phyloP scores from a whole-genome alignment of 2,113 vertebrate genomes.

The Cyanistes caeruleus region DNA sequence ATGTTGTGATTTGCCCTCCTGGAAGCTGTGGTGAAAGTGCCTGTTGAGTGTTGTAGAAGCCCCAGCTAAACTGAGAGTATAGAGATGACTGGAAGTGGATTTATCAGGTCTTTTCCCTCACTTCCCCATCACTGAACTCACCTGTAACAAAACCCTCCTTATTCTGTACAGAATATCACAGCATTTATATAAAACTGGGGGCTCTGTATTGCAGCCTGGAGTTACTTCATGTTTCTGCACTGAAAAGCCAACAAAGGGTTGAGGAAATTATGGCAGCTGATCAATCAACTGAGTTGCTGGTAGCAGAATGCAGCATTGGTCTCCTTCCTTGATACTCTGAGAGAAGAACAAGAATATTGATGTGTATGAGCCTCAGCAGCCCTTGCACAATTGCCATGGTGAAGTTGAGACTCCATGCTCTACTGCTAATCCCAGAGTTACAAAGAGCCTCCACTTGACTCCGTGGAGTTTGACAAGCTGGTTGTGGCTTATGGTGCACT shows the following conservation, averaged over 20 bases:
- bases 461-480: rapidly evolving
- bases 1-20: rapidly evolving
- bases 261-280: rapidly evolving
- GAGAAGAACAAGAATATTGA: not conserved
- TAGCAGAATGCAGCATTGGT: no score
- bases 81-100: no score
- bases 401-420: rapidly evolving
- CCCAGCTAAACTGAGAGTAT: no score
- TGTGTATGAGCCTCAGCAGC: not conserved
- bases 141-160: not conserved
- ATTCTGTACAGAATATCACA: not conserved
- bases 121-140: not conserved
- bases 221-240: not conserved
- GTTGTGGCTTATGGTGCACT: rapidly evolving
- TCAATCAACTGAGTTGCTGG: no score
- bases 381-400: rapidly evolving
- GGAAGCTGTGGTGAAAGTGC: not conserved
- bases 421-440: rapidly evolving
- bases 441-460: rapidly evolving
- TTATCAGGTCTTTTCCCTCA: not conserved
- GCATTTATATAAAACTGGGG: not conserved
- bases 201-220: not conserved
- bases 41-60: no score
- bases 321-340: rapidly evolving
- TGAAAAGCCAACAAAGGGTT: not conserved